phyloP scores from a whole-genome alignment of 2,797 vertebrate genomes.

The Dendrocincla fuliginosa region DNA sequence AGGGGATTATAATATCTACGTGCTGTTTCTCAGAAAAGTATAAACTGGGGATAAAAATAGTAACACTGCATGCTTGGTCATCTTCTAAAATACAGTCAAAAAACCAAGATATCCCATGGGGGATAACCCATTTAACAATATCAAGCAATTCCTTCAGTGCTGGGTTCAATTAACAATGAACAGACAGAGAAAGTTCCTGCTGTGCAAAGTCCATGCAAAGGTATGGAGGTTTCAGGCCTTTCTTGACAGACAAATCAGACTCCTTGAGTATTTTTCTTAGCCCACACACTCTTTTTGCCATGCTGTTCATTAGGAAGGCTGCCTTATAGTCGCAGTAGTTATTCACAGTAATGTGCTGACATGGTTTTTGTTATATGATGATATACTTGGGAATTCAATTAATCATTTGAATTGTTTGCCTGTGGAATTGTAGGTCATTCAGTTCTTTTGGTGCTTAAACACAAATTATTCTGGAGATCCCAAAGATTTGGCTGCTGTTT shows the following conservation, averaged over 20 bases:
- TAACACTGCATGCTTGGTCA: background rate
- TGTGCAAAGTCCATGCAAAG: constrained; percentile 1
- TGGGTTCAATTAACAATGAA: constrained; percentile 23
- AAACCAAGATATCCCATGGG: background rate
- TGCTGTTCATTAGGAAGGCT: background rate
- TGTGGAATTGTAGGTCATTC: background rate
- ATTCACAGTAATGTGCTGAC: background rate
- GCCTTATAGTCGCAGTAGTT: background rate
- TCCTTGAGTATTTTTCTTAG: background rate
- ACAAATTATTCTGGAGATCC: constrained; percentile 42
- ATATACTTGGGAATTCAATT: background rate
- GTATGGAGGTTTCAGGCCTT: background rate
- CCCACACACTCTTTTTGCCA: background rate
- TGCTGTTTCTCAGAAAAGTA: background rate
- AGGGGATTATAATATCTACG: background rate
- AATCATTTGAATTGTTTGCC: background rate
- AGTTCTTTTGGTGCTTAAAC: constrained; percentile 58
- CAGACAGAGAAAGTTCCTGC: constrained; percentile 9
- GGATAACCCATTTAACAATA: constrained; percentile 28
- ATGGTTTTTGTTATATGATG: background rate
- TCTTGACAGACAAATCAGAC: constrained; percentile 18
- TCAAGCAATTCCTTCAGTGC: constrained; percentile 48
- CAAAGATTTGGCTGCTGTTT: constrained; percentile 57
- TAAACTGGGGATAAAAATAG: background rate
- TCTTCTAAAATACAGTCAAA: background rate